Evolutionary conservation across 2,113 vertebrate species (phyloP).

Genomic region (Anas platyrhynchos): DNA sequence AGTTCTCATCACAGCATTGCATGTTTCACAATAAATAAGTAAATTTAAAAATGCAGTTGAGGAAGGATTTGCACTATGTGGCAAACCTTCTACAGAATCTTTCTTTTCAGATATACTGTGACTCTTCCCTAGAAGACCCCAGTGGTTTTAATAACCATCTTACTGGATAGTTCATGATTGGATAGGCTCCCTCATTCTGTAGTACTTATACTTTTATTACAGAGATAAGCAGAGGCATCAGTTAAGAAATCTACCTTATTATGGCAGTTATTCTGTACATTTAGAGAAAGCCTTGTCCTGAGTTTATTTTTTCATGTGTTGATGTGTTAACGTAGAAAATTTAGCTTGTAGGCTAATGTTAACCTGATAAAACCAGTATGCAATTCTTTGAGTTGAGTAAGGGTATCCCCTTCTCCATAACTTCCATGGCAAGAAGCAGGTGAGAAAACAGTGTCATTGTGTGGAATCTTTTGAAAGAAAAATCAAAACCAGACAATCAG

Average conservation of each 20-base stretch:
- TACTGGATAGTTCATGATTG: neutral
- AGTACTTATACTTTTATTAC: neutral
- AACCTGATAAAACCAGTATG: neutral
- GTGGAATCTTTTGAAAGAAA: neutral
- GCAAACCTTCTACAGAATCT: neutral
- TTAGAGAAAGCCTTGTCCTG: neutral
- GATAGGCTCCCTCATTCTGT: neutral
- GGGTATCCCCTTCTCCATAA: neutral
- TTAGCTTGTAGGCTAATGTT: neutral
- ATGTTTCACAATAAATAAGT: neutral
- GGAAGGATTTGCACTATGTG: neutral
- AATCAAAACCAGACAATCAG: neutral
- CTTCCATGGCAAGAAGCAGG: neutral
- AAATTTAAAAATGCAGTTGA: neutral
- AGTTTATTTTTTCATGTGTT: neutral
- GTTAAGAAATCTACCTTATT: neutral
- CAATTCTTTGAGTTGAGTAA: neutral
- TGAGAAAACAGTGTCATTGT: neutral
- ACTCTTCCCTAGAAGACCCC: neutral
- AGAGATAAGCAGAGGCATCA: neutral
- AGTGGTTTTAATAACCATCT: neutral
- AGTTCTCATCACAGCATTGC: neutral
- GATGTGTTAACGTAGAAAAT: neutral
- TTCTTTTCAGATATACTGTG: neutral
- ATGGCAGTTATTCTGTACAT: neutral